These are phyloP conservation scores for Willisornis vidua DNA, from an alignment of 2,113 vertebrate genomes.

Conservation along the genomic window DNA sequence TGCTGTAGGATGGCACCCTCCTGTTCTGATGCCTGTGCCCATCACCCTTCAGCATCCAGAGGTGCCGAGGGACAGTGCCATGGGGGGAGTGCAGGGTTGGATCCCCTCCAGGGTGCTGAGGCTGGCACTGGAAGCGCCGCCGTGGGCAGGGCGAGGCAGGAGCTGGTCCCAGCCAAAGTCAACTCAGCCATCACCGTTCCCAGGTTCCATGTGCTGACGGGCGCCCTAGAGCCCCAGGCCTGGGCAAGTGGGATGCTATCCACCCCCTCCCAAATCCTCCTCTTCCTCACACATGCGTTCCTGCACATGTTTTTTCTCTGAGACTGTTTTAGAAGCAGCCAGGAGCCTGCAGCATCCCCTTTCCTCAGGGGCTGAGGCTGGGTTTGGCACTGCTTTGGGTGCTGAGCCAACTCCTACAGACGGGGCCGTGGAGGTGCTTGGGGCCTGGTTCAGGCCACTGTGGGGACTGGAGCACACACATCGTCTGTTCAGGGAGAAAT, in stretches of 20 bases:
- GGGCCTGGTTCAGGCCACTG: background rate
- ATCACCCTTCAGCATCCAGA: accelerated
- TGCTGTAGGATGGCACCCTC: background rate
- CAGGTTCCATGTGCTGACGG: background rate
- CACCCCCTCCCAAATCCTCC: background rate
- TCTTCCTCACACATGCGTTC: background rate
- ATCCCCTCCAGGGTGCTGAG: background rate
- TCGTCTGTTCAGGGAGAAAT: background rate
- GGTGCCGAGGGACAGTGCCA: background rate
- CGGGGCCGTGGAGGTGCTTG: background rate
- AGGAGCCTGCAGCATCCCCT: background rate
- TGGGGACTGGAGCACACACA: background rate
- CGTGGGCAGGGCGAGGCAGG: background rate
- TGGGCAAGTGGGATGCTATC: background rate
- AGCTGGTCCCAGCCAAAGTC: constrained; percentile 17
- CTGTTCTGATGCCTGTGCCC: background rate
- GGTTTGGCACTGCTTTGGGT: background rate
- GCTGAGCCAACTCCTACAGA: background rate
- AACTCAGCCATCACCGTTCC: background rate
- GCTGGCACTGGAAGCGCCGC: background rate
- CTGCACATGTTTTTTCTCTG: background rate
- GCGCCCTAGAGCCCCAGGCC: background rate
- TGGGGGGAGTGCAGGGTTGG: background rate
- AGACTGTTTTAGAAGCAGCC: background rate
- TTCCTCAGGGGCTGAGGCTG: background rate